These are phyloP conservation scores for Sterna hirundo DNA, from an alignment of 2,113 vertebrate species.

Conservation along the genomic window DNA sequence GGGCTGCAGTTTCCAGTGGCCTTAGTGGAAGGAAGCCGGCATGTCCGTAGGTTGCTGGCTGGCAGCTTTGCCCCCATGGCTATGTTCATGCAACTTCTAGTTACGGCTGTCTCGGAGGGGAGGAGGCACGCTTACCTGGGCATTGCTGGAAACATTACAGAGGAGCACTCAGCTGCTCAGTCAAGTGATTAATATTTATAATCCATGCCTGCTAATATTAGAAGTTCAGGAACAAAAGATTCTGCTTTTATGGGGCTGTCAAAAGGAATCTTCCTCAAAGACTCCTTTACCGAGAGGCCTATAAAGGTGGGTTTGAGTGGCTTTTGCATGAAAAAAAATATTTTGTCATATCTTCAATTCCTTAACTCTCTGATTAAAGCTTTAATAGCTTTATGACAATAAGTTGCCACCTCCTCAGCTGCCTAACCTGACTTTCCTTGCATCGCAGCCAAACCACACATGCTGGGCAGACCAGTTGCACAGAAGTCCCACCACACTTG, in stretches of 20 bases:
- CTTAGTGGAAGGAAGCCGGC: background rate
- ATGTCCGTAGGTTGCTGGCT: background rate
- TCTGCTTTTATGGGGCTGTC: background rate
- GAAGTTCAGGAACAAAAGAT: background rate
- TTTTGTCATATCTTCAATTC: background rate
- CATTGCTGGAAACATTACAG: background rate
- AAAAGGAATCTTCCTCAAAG: background rate
- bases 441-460: fast-evolving
- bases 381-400: background rate
- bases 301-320: background rate
- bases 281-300: background rate
- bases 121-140: background rate
- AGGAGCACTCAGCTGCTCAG: background rate
- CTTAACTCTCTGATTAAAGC: background rate
- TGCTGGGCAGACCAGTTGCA: background rate
- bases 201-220: background rate
- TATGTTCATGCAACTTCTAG: background rate
- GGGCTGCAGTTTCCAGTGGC: background rate
- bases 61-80: background rate
- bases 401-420: fast-evolving
- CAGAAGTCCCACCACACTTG: background rate
- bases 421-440: background rate
- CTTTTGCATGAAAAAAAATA: background rate
- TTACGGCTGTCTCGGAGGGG: background rate
- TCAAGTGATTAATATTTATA: background rate